Percentiles rank a stretch among this genome's conserved stretches.
Conservation (phyloP, 2,113 vertebrate species). For the Centropristis striata region DNA sequence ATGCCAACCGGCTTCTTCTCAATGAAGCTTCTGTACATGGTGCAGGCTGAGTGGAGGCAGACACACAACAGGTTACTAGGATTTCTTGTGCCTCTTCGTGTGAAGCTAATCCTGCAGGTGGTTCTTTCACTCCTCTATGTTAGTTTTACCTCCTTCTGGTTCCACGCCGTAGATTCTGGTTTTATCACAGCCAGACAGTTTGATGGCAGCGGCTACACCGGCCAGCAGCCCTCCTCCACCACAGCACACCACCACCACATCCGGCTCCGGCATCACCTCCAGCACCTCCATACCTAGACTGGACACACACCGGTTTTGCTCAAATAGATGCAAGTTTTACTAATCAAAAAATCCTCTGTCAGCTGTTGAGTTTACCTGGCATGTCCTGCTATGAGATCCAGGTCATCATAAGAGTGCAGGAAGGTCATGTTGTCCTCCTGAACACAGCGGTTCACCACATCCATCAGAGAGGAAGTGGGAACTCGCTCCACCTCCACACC, state of each 20-base stretch:
- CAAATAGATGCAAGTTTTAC: neutral
- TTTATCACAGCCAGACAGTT: slow-evolving; percentile 79
- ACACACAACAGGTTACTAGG: neutral
- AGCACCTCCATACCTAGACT: slow-evolving; percentile 85
- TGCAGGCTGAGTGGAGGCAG: slow-evolving; percentile 78
- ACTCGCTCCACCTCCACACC: slow-evolving; percentile 84
- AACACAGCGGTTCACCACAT: slow-evolving; percentile 81
- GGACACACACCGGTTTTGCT: slow-evolving; percentile 4
- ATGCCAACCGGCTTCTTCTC: slow-evolving; percentile 84
- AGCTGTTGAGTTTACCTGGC: slow-evolving; percentile 73
- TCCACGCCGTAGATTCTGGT: slow-evolving; percentile 86
- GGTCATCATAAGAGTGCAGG: slow-evolving; percentile 83
- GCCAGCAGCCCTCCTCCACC: slow-evolving; percentile 86
- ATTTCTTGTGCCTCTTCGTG: neutral
- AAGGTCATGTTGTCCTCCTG: slow-evolving; percentile 83
- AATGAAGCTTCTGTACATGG: slow-evolving; percentile 85
- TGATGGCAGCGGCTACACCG: slow-evolving; percentile 83
- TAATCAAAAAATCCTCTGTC: neutral
- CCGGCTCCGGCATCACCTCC: slow-evolving; percentile 77
- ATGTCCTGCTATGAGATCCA: slow-evolving; percentile 85
- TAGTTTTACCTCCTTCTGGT: slow-evolving; percentile 83
- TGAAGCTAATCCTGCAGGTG: neutral
- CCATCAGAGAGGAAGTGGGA: slow-evolving; percentile 75
- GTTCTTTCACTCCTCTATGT: neutral
- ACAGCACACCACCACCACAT: slow-evolving; percentile 86